Percentiles rank a stretch among this genome's conserved stretches.
phyloP scores from a whole-genome alignment of 1,140 invertebrate genomes.

The Drosophila nebulosa region DNA sequence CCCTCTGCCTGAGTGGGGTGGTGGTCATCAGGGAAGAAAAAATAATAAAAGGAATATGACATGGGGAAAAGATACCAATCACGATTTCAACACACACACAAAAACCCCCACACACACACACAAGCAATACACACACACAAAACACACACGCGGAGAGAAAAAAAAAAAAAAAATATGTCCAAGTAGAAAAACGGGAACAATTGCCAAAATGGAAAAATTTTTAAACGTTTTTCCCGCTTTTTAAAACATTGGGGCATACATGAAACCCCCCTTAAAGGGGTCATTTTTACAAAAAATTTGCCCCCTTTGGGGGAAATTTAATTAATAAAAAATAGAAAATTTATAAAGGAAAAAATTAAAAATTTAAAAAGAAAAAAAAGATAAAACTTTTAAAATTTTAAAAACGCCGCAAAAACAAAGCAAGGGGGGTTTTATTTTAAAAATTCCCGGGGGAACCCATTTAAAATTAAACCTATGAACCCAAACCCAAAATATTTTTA shows the following conservation, averaged over 20 bases:
- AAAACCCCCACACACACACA: too few species aligned
- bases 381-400: too few species aligned
- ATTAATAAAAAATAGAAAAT: too few species aligned
- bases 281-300: background rate
- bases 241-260: constrained; percentile 7
- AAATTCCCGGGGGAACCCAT: too few species aligned
- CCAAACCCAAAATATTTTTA: too few species aligned
- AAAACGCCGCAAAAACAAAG: too few species aligned
- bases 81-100: constrained; percentile 31
- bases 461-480: too few species aligned
- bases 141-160: constrained; percentile 19
- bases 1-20: constrained; percentile 7
- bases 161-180: constrained; percentile 37
- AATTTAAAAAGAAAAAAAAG: too few species aligned
- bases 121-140: constrained; percentile 21
- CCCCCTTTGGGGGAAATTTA: too few species aligned
- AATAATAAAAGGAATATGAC: constrained; percentile 38
- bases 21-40: constrained; percentile 49
- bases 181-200: constrained; percentile 71
- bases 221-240: constrained; percentile 60
- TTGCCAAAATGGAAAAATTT: constrained; percentile 71
- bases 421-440: too few species aligned
- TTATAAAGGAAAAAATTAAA: too few species aligned
- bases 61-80: constrained; percentile 52
- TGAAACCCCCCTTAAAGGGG: background rate